Percentiles rank a stretch among this genome's conserved stretches.
Evolutionary conservation across 2,113 vertebrate species (phyloP).

Genomic region (Actenoides lindsayi): DNA sequence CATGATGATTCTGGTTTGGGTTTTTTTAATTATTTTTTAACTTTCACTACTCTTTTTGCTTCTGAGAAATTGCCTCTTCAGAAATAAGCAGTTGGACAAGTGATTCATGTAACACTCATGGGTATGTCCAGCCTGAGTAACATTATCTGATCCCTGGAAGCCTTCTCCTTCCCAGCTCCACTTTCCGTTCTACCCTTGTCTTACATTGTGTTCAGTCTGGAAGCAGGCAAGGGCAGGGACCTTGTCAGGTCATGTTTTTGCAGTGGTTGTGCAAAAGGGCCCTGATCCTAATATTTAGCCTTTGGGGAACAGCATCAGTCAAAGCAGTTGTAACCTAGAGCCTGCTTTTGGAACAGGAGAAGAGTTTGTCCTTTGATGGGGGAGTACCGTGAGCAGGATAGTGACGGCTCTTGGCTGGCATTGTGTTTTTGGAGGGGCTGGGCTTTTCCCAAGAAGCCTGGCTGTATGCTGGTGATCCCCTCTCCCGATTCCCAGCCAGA

Average conservation of each 20-base stretch:
- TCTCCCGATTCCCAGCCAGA: background rate
- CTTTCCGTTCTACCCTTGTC: background rate
- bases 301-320: background rate
- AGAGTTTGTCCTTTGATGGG: background rate
- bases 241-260: background rate
- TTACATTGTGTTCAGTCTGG: background rate
- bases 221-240: background rate
- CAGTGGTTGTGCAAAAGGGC: background rate
- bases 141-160: background rate
- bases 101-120: background rate
- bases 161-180: background rate
- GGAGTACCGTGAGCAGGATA: background rate
- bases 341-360: background rate
- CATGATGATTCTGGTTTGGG: background rate
- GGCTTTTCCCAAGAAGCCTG: background rate
- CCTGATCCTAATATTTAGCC: background rate
- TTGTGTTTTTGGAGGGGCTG: background rate
- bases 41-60: background rate
- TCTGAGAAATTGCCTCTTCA: background rate
- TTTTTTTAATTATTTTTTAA: background rate
- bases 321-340: background rate
- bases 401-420: background rate
- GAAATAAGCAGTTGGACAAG: background rate
- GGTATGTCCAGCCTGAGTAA: background rate
- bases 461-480: background rate